Evolutionary conservation across 1,140 invertebrate species (phyloP).

Genomic region (Scaptomyza hsui): DNA sequence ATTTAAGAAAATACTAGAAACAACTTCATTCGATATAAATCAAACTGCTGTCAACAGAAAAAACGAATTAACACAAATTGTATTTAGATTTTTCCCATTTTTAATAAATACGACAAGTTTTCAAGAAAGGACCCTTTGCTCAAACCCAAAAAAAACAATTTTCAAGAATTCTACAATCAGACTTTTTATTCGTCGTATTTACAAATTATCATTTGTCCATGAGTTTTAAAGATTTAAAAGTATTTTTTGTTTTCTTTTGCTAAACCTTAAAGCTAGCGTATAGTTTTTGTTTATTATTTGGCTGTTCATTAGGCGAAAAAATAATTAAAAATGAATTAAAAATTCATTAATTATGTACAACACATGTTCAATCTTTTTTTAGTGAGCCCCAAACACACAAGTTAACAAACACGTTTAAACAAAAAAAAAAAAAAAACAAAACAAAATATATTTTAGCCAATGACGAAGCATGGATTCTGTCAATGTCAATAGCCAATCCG

Average conservation of each 20-base stretch:
- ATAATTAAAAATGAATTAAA: slow-evolving; percentile 78
- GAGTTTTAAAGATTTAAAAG: too few relatives aligned
- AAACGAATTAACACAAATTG: too few relatives aligned
- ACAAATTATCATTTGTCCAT: not conserved
- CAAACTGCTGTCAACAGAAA: not conserved
- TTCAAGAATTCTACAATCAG: not conserved
- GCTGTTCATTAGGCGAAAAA: slow-evolving; percentile 21
- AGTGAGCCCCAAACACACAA: slow-evolving; percentile 35
- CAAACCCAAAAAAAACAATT: too few relatives aligned
- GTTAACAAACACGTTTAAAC: slow-evolving; percentile 28
- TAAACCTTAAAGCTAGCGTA: too few relatives aligned
- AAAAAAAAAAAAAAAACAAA: slow-evolving; percentile 25
- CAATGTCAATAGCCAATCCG: slow-evolving; percentile 88
- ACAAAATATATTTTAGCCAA: slow-evolving; percentile 56
- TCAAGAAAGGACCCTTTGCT: too few relatives aligned
- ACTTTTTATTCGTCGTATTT: not conserved
- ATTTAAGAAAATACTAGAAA: too few relatives aligned
- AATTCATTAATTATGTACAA: slow-evolving; percentile 71
- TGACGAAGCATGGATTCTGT: slow-evolving; percentile 86
- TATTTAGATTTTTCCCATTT: too few relatives aligned
- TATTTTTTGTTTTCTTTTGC: not conserved
- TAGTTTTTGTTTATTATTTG: not conserved
- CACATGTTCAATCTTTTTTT: slow-evolving; percentile 35
- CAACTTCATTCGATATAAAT: too few relatives aligned
- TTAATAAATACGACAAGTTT: too few relatives aligned